Evolutionary conservation across 2,113 vertebrate genomes (phyloP), one percentile per base, ranked within the genome.

Genomic region (Istiophorus platypterus): DNA sequence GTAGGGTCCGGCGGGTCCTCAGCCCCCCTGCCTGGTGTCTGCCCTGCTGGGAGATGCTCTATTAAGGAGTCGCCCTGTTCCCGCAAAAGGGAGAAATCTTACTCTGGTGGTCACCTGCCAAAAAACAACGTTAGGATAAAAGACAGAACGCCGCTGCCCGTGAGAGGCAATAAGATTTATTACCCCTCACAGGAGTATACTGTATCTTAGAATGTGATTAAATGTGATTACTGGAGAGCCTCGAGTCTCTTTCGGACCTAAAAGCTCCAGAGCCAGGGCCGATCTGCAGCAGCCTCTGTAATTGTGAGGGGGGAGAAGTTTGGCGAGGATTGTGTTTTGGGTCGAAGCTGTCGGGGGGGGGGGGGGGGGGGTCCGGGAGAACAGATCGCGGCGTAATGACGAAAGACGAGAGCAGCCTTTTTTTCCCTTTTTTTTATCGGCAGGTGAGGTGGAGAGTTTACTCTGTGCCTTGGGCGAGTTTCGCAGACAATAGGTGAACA

Each of bases 1-100:
- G 61, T 27, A 26, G 79, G 79, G 77, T 90, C 62, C 74, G 66
- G 58, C 7, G 0, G 72, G 81, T 77, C 85, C 5, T 56, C 27
- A 13, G 61, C 62, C 72, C 24, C 82, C 63, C 76, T 29, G 12
- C 58, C 72, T 64, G 22, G 52, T 69, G 70, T 61, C 71, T 0
- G 0, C 64, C 72, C 67, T 29, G 52, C 20, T 66, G 13, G 52
- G 31, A 80, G 54, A 85, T 45, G 31, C 78, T 82, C 65, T 51
- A 69, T 80, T 68, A 75, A 74, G 56, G 13, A 31, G 59, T 56
- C 13, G 2, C 22, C 27, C 24, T 52, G n/a, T 73, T 70, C 71
- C 41, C 27, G 27, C 51, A 29, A 39, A 51, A 41, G 58, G 58
- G 72, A 54, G 56, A 75, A 78, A 61, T 80, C 39, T 66, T 52